Percentiles rank a stretch among this genome's conserved stretches.
Conservation (phyloP, 2,888 invertebrate genomes). For the Apoderus coryli region DNA sequence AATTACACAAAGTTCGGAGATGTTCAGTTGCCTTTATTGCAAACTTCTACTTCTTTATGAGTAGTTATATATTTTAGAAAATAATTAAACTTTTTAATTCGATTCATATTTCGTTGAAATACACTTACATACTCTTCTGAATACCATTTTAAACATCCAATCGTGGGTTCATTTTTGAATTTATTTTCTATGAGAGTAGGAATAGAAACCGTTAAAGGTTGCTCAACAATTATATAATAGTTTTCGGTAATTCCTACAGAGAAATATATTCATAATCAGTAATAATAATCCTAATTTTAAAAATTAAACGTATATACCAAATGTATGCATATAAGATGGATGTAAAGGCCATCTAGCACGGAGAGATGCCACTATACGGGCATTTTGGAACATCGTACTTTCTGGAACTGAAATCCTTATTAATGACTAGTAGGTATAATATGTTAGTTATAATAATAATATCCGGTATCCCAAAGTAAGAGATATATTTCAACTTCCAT, state of each 20-base stretch:
- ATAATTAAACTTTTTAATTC: conserved; percentile 4
- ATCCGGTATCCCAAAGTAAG: no score
- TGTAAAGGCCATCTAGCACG: conserved; percentile 66
- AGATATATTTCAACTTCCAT: no score
- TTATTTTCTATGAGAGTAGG: conserved; percentile 43
- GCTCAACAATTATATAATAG: conserved; percentile 79
- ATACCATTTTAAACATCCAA: conserved; percentile 60
- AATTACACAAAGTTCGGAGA: no score
- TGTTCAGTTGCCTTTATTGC: no score
- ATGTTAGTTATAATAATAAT: no score
- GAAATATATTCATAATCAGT: background rate
- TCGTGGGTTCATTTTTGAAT: conserved; percentile 49
- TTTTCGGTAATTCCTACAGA: conserved; percentile 57
- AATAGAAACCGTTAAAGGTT: conserved; percentile 65
- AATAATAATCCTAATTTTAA: conserved; percentile 3
- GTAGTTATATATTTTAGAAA: background rate
- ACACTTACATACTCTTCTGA: conserved; percentile 47
- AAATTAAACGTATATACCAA: conserved; percentile 35
- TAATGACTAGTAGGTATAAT: no score
- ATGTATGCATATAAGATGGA: conserved; percentile 88
- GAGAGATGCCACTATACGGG: conserved; percentile 52
- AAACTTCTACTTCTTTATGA: no score
- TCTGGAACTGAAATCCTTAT: no score
- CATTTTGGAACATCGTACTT: conserved; percentile 57
- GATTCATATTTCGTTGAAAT: no score